Conservation (phyloP, 2,888 invertebrate genomes). For the Cabera pusaria region DNA sequence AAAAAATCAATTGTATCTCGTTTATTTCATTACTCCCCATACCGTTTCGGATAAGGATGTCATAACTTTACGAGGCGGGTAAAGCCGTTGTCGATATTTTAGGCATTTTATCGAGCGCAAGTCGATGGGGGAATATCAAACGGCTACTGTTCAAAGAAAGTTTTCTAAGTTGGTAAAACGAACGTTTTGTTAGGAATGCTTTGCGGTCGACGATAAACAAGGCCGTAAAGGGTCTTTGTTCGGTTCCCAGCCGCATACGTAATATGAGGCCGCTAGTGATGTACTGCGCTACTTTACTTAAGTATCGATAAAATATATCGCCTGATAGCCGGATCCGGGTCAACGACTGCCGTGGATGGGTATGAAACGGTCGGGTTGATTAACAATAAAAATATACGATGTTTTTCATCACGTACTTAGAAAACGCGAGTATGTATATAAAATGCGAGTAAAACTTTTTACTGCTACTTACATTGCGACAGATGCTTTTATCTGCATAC, state of each 20-base stretch:
- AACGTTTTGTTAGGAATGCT: constrained; percentile 47
- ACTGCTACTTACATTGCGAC: too few relatives aligned
- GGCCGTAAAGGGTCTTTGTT: constrained; percentile 57
- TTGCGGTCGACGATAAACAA: constrained; percentile 59
- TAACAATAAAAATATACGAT: constrained; percentile 29
- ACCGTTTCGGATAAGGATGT: constrained; percentile 18
- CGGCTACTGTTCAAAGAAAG: constrained; percentile 30
- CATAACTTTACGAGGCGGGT: constrained; percentile 21
- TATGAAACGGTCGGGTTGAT: constrained; percentile 30
- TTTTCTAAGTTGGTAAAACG: constrained; percentile 36
- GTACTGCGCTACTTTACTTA: constrained; percentile 25
- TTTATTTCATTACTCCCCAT: constrained; percentile 35
- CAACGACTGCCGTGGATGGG: constrained; percentile 21
- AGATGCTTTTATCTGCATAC: too few relatives aligned
- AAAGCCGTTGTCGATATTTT: constrained; percentile 26
- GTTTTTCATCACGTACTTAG: constrained; percentile 2
- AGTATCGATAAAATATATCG: constrained; percentile 33
- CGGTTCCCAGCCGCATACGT: constrained; percentile 46
- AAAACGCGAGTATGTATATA: constrained; percentile 1
- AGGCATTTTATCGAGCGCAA: constrained; percentile 28
- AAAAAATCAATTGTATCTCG: constrained; percentile 61
- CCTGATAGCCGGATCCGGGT: constrained; percentile 26
- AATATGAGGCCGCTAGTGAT: constrained; percentile 44
- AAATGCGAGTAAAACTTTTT: too few relatives aligned
- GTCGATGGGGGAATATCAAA: constrained; percentile 29